These are phyloP conservation scores for Stomorhina lunata DNA, from an alignment of 2,888 invertebrate species.

Conservation along the genomic window DNA sequence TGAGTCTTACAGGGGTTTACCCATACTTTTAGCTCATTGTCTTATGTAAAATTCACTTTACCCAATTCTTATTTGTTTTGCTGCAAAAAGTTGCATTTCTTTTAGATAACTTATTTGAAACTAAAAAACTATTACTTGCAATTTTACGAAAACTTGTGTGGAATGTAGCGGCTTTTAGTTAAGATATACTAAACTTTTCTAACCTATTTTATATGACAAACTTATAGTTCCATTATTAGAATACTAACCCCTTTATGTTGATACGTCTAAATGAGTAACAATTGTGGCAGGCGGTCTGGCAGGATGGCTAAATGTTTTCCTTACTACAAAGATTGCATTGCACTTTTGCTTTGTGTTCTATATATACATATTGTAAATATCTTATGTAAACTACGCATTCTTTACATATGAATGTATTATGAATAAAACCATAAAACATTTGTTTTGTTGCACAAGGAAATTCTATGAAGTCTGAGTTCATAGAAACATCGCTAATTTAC, in stretches of 20 bases:
- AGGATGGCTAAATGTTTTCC: neutral
- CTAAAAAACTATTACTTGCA: too few species aligned
- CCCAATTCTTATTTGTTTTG: too few species aligned
- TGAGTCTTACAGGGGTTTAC: too few species aligned
- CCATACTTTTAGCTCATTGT: too few species aligned
- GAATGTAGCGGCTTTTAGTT: neutral
- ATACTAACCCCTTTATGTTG: slow-evolving; percentile 10
- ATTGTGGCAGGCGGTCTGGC: neutral
- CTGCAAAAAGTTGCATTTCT: too few species aligned
- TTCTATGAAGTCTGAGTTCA: neutral
- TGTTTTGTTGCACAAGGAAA: slow-evolving; percentile 18
- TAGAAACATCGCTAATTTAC: neutral
- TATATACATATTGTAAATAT: slow-evolving; percentile 9
- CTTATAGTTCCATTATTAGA: slow-evolving; percentile 6
- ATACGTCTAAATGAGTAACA: neutral
- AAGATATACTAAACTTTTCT: neutral
- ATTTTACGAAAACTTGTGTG: too few species aligned
- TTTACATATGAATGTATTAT: neutral
- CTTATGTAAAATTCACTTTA: too few species aligned
- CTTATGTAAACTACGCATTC: neutral
- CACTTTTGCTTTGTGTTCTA: slow-evolving; percentile 4
- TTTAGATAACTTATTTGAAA: too few species aligned
- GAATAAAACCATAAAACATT: neutral
- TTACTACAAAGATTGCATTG: neutral
- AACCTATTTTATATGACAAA: slow-evolving; percentile 16